phyloP scores from a whole-genome alignment of 2,797 vertebrate species.

The Epinephelus coioides region DNA sequence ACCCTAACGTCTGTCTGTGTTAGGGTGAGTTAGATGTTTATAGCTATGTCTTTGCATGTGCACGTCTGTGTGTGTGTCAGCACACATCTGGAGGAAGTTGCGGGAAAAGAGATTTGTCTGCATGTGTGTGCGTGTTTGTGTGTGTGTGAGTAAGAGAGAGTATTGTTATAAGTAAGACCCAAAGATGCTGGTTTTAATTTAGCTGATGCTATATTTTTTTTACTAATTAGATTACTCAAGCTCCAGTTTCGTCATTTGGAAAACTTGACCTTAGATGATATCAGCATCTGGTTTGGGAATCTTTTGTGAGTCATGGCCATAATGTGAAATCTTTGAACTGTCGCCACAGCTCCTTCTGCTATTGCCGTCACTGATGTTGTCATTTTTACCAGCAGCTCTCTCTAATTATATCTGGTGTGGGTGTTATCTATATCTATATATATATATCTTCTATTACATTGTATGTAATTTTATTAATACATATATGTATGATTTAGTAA shows the following conservation, averaged over 20 bases:
- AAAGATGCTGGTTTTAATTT: neutral
- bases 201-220: neutral
- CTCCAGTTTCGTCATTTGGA: neutral
- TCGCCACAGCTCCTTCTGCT: neutral
- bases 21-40: neutral
- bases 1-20: conserved; percentile 24
- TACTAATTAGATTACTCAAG: conserved; percentile 9
- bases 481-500: neutral
- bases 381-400: neutral
- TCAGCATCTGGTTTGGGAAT: conserved; percentile 24
- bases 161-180: too few relatives aligned
- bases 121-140: neutral
- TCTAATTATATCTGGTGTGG: neutral
- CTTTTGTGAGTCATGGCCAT: conserved; percentile 23
- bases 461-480: neutral
- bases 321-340: neutral
- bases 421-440: neutral
- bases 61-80: neutral
- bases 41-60: neutral
- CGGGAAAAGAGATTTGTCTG: neutral
- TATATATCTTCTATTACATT: neutral
- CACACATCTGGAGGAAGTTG: conserved; percentile 52
- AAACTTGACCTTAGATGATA: neutral
- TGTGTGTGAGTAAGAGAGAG: too few relatives aligned
- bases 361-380: neutral